Evolutionary conservation across 1,140 invertebrate species (phyloP).

Genomic region (Samia ricini): DNA sequence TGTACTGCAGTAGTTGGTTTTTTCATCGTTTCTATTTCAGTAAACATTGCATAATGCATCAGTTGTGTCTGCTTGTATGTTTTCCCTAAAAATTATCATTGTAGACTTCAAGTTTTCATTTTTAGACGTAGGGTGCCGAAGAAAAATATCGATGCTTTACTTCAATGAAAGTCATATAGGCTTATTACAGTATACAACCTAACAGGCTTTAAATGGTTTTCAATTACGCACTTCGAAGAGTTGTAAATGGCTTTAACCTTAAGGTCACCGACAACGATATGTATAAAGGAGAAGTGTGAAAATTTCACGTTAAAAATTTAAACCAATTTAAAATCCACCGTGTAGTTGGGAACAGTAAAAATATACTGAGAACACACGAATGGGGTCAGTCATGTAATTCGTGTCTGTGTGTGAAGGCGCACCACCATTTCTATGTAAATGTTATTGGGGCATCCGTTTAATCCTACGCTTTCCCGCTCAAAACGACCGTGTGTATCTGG

Average conservation of each 20-base stretch:
- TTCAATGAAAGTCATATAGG: too few relatives aligned
- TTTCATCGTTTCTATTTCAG: constrained; percentile 15
- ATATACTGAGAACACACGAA: constrained; percentile 1
- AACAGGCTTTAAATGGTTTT: too few relatives aligned
- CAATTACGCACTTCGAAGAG: too few relatives aligned
- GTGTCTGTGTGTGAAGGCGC: constrained; percentile 28
- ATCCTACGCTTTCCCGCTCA: constrained; percentile 51
- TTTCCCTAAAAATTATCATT: too few relatives aligned
- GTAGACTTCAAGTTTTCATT: too few relatives aligned
- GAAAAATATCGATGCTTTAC: too few relatives aligned
- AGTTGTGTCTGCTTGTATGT: too few relatives aligned
- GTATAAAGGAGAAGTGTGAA: not conserved
- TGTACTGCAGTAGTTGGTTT: constrained; percentile 22
- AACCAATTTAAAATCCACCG: not conserved
- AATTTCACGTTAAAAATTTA: not conserved
- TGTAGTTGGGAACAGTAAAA: not conserved
- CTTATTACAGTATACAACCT: too few relatives aligned
- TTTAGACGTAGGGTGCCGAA: too few relatives aligned
- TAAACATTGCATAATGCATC: constrained; percentile 46
- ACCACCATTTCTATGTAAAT: constrained; percentile 74
- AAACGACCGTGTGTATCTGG: constrained; percentile 61
- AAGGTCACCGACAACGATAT: too few relatives aligned
- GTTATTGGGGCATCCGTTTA: constrained; percentile 66
- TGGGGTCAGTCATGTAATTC: constrained; percentile 3
- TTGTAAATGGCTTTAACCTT: too few relatives aligned